Base-by-base conservation (phyloP, 2,113 vertebrate species). In the Limnothrissa miodon region DNA sequence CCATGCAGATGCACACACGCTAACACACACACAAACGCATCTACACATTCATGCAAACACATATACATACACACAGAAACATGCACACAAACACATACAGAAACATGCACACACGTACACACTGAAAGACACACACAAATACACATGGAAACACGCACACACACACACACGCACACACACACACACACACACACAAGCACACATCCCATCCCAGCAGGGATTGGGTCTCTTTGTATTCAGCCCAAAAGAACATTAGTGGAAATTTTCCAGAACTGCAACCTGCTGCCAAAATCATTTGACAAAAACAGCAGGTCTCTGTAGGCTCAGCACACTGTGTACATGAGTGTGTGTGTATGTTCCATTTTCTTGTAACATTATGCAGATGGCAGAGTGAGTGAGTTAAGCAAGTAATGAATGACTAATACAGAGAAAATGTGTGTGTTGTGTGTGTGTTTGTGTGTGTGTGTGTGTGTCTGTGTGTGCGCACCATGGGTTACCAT, bases 271-370 rank as follows among this genome's bases (percentile, higher is more conserved):
- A 66, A 9, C 59, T 66, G 33, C 25, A 66, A 33, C 59, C 59
- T 66, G 59, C 59, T 66, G 59, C 59, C 59, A 66, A 29, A 66
- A 66, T 13, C 25, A 66, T 66, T 66, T 66, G 59, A 66, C 59
- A 66, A 66, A 10, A 29, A 66, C 59, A 66, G 59, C 59, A 66
- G 25, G 56, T 59, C 59, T 33, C 59, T 15, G 15, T 29, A 33
- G 25, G 25, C 51, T 19, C 21, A 23, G 51, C 19, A 19, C 19
- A n/a, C 78, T 19, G 82, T 53, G 39, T 53, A 36, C 59, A 25
- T 46, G 62, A 78, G 82, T 80, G 79, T 80, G 45, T 80, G 79
- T 80, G 79, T 80, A 45, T 80, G 79, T 80, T 29, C 29, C 3
- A 33, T 66, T 66, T 66, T 66, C n/a, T 66, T 66, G 59, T n/a